A percentile compares a stretch with the other conserved stretches of the same genome.
Evolutionary conservation across 2,113 vertebrate genomes (phyloP).

Genomic region (Sciurus niger): DNA sequence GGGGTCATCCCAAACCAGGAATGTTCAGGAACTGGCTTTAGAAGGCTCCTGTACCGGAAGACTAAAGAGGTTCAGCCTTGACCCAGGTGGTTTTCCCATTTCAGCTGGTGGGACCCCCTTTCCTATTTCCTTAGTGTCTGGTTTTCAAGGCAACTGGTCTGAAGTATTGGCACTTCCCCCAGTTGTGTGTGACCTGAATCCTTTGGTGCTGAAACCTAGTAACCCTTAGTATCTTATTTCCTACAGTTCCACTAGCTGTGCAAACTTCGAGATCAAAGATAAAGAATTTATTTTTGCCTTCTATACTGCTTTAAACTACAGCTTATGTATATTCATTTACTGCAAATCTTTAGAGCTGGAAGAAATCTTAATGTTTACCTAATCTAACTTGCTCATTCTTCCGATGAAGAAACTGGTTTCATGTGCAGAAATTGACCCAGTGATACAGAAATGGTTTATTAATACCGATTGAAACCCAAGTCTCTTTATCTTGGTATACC

Average conservation of each 20-base stretch:
- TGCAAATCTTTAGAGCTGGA: background rate
- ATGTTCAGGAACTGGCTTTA: background rate
- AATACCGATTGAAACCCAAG: background rate
- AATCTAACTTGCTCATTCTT: background rate
- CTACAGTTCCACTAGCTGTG: background rate
- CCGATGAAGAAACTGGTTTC: background rate
- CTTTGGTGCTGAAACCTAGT: background rate
- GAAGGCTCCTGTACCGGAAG: background rate
- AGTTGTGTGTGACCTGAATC: background rate
- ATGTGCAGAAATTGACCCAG: background rate
- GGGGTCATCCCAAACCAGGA: background rate
- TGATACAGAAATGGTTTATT: background rate
- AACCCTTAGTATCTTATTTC: background rate
- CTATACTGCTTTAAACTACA: background rate
- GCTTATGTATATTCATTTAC: background rate
- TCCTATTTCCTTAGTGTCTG: background rate
- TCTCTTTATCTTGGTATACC: background rate
- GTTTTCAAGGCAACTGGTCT: background rate
- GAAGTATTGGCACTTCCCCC: background rate
- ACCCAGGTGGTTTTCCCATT: background rate
- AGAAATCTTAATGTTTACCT: background rate
- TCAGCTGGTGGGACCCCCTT: background rate
- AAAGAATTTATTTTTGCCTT: background rate
- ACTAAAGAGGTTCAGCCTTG: background rate
- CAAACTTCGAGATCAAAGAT: background rate